Evolutionary conservation across 2,888 invertebrate species (phyloP), one percentile per base, ranked within the genome.

Genomic region (Oithona nana): DNA sequence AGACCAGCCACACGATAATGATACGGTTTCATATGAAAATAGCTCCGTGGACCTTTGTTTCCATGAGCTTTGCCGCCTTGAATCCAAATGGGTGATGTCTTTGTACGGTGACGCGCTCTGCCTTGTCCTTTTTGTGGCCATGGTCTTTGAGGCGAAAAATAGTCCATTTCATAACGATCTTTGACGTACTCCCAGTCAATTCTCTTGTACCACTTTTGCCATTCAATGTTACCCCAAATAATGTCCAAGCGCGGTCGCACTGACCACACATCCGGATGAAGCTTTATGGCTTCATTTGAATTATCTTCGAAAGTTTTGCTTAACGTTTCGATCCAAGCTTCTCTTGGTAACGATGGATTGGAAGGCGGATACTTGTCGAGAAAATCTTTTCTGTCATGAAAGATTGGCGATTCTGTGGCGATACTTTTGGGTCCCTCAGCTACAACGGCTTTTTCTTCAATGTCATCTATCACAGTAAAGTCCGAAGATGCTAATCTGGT

Each of bases 111-210:
- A 52, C 97, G 80, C 1, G 97, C 87, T 67, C 81, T 79, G 0
- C 98, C 98, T 29, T 79, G 71, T 26, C 93, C 92, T 75, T 98
- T 98, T 71, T 98, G 98, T 0, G 88, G 89, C 93, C 94, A 95
- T 0, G 97, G 97, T 69, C 98, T 97, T 28, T 80, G 78, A 0
- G 90, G 90, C 61, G 93, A 89, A 39, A 11, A 16, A 48, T 94
- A 94, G 57, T 81, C 76, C 63, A 87, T 83, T 76, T 98, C 97
- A 0, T 86, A 84, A 63, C 88, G 77, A 0, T 83, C 81, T 71
- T 86, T 84, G 1, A 84, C 79, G 68, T 84, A 78, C 1, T 83
- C 83, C 77, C 83, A 89, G 68, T 84, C 81, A 65, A 95, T 86
- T 75, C 77, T 82, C 71, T 82, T 79, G 72, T 89, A 93, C 66